Evolutionary conservation across 2,888 invertebrate species (phyloP).

Genomic region (Thymelicus lineola): DNA sequence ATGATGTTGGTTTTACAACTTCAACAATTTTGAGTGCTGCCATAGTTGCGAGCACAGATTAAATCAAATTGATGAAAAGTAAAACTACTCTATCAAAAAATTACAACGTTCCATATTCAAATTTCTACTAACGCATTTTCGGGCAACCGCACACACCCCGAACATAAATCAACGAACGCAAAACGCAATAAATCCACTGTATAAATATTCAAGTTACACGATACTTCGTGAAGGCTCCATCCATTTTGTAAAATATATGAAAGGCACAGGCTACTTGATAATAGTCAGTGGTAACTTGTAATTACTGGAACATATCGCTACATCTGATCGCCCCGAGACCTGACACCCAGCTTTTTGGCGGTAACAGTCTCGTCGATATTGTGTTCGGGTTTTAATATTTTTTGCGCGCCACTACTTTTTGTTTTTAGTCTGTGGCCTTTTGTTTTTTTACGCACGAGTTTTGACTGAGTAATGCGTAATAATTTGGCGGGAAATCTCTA

Average conservation of each 20-base stretch:
- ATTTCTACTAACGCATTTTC: slow-evolving; percentile 40
- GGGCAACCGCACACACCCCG: slow-evolving; percentile 49
- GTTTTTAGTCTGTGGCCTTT: slow-evolving; percentile 35
- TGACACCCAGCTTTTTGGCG: slow-evolving; percentile 71
- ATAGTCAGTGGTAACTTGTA: slow-evolving; percentile 45
- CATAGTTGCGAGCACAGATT: slow-evolving; percentile 28
- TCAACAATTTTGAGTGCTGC: no score
- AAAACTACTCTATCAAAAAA: slow-evolving; percentile 40
- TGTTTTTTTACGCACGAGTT: slow-evolving; percentile 70
- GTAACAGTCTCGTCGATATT: slow-evolving; percentile 49
- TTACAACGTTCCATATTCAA: slow-evolving; percentile 26
- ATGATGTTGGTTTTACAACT: no score
- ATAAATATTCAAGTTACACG: slow-evolving; percentile 77
- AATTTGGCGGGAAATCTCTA: slow-evolving; percentile 7
- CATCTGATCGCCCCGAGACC: slow-evolving; percentile 65
- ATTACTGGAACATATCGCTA: slow-evolving; percentile 49
- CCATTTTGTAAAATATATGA: slow-evolving; percentile 83
- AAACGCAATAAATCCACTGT: slow-evolving; percentile 77
- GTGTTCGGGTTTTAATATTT: slow-evolving; percentile 36
- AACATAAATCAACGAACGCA: slow-evolving; percentile 47
- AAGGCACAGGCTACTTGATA: slow-evolving; percentile 80
- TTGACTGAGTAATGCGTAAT: slow-evolving; percentile 67
- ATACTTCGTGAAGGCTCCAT: slow-evolving; percentile 56
- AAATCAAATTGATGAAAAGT: slow-evolving; percentile 44
- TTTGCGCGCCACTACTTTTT: slow-evolving; percentile 30